phyloP scores from a whole-genome alignment of 2,797 vertebrate genomes.

The Natrix natrix region DNA sequence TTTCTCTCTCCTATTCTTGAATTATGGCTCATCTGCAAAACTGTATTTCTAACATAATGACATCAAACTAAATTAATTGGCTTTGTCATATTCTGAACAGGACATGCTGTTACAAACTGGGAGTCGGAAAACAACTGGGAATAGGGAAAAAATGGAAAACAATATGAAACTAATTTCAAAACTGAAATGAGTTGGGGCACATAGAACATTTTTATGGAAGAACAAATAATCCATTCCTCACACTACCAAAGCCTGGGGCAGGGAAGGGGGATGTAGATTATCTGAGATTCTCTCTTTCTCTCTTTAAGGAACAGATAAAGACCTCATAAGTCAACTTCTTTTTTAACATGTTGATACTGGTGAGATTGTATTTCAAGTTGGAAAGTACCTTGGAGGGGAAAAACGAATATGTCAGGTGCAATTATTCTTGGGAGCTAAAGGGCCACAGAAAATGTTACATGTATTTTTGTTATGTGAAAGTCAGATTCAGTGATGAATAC shows the following conservation, averaged over 20 bases:
- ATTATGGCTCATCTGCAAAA: not conserved
- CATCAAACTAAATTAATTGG: not conserved
- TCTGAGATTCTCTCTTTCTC: constrained; percentile 36
- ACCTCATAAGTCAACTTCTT: constrained; percentile 16
- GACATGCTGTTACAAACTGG: not conserved
- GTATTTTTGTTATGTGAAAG: constrained; percentile 31
- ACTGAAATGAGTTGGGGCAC: constrained; percentile 1
- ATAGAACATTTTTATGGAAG: constrained; percentile 8
- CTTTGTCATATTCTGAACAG: not conserved
- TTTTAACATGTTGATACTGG: constrained; percentile 23
- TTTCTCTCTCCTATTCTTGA: not conserved
- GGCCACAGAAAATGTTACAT: constrained; percentile 34
- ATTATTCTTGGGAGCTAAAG: constrained; percentile 24
- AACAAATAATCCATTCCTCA: not conserved
- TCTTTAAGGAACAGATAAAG: constrained; percentile 46
- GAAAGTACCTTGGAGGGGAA: not conserved
- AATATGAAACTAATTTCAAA: not conserved
- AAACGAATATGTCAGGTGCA: constrained; percentile 39
- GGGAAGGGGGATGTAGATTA: not conserved
- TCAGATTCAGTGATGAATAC: not conserved
- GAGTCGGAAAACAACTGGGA: not conserved
- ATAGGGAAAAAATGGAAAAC: not conserved
- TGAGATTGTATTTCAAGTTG: constrained; percentile 44
- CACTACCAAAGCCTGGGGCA: constrained; percentile 16
- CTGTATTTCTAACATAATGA: not conserved